Percentiles rank a stretch among this genome's conserved stretches.
These are phyloP conservation scores for Myodes glareolus DNA, from an alignment of 2,113 vertebrate genomes.

Conservation along the genomic window DNA sequence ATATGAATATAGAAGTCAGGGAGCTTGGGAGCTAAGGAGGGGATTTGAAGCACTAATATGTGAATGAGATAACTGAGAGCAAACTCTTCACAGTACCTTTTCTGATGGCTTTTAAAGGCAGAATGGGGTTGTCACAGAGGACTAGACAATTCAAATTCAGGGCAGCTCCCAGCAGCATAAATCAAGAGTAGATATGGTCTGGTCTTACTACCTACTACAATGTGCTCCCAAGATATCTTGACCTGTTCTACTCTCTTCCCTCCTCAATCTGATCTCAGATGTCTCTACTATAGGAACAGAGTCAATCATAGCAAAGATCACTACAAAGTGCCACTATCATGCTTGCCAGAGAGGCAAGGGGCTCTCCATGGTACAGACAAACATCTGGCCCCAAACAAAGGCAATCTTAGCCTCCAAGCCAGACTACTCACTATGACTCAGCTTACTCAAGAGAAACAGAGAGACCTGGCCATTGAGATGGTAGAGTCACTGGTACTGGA, in stretches of 20 bases:
- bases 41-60: background rate
- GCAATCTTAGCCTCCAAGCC: background rate
- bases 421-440: too few species aligned
- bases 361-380: background rate
- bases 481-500: background rate
- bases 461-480: background rate
- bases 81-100: background rate
- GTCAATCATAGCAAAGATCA: background rate
- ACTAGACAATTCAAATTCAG: background rate
- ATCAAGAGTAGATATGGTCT: background rate
- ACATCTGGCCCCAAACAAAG: background rate
- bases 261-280: background rate
- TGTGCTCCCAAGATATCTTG: background rate
- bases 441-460: background rate
- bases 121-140: background rate
- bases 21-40: background rate
- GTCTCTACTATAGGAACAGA: background rate
- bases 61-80: background rate
- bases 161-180: background rate
- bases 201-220: background rate
- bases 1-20: background rate
- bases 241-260: background rate
- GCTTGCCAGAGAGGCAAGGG: background rate
- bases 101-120: slow-evolving; percentile 9
- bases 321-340: too few species aligned